Conservation (phyloP, 1,140 invertebrate genomes). For the Anastrepha obliqua region DNA sequence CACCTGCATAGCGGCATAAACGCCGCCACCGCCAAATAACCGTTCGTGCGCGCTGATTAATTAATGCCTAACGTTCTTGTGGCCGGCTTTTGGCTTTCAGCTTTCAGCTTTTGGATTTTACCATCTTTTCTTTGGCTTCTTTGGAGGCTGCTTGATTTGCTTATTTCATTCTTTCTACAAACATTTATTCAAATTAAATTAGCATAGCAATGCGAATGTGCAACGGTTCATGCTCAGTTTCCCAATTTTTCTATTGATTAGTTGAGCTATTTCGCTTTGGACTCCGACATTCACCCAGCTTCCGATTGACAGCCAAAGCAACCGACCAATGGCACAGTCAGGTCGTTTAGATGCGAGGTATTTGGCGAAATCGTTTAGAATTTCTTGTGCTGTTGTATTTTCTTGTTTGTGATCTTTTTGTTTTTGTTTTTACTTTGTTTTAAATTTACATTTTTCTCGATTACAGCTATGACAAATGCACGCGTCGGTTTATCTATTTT, state of each 20-base stretch:
- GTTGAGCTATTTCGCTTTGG: neutral
- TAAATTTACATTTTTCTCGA: constrained; percentile 31
- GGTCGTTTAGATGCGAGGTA: neutral
- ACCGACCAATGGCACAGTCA: neutral
- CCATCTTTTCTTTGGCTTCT: neutral
- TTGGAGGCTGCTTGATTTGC: neutral
- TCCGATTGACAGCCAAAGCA: neutral
- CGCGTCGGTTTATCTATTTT: neutral
- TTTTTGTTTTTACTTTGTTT: no score
- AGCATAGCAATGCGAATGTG: constrained; percentile 27
- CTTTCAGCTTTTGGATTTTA: neutral
- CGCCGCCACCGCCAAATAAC: neutral
- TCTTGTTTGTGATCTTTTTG: neutral
- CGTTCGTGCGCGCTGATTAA: neutral
- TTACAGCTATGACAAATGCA: neutral
- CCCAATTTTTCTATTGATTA: constrained; percentile 2
- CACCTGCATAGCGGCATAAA: neutral
- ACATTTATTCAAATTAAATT: constrained; percentile 25
- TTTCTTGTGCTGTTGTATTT: neutral
- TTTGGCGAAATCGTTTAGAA: constrained; percentile 5
- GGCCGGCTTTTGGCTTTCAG: neutral
- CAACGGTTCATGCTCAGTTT: constrained; percentile 4
- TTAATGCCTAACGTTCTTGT: neutral
- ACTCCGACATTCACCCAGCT: neutral
- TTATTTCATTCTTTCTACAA: neutral